Conservation (phyloP, 2,888 invertebrate genomes). For the Sarcophaga caerulescens region DNA sequence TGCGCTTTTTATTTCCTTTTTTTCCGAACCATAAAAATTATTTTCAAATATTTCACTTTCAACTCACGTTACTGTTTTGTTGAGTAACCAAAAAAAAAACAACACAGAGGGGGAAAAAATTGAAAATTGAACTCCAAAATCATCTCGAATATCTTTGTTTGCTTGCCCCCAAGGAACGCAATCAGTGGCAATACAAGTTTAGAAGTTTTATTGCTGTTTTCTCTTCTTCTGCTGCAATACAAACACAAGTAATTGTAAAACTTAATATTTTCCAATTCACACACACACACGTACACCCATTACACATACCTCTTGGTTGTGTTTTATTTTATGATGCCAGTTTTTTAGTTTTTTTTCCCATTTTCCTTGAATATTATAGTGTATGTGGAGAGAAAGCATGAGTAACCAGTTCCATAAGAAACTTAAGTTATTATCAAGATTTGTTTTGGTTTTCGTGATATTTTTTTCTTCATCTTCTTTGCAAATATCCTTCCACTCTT, state of each 20-base stretch:
- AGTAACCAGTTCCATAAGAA: no score
- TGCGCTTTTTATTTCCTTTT: neutral
- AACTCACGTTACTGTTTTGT: conserved; percentile 44
- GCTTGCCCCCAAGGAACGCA: conserved; percentile 37
- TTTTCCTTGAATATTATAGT: neutral
- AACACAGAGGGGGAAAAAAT: neutral
- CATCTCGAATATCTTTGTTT: neutral
- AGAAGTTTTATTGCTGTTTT: conserved; percentile 49
- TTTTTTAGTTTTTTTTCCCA: neutral
- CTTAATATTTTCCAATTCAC: no score
- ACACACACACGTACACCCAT: no score
- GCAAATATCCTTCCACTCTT: no score
- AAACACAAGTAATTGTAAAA: no score
- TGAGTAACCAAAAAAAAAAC: conserved; percentile 21
- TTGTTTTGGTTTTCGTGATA: no score
- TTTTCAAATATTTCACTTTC: conserved; percentile 58
- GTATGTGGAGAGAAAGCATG: neutral
- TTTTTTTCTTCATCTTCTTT: neutral
- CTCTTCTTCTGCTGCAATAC: neutral
- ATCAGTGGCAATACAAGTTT: conserved; percentile 33
- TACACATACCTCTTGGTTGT: conserved; percentile 2
- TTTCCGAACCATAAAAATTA: conserved; percentile 43
- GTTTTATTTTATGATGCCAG: conserved; percentile 39
- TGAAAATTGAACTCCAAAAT: no score
- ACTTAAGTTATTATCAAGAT: no score